Evolutionary conservation across 1,140 invertebrate species (phyloP).

Genomic region (Zaprionus gabonicus): DNA sequence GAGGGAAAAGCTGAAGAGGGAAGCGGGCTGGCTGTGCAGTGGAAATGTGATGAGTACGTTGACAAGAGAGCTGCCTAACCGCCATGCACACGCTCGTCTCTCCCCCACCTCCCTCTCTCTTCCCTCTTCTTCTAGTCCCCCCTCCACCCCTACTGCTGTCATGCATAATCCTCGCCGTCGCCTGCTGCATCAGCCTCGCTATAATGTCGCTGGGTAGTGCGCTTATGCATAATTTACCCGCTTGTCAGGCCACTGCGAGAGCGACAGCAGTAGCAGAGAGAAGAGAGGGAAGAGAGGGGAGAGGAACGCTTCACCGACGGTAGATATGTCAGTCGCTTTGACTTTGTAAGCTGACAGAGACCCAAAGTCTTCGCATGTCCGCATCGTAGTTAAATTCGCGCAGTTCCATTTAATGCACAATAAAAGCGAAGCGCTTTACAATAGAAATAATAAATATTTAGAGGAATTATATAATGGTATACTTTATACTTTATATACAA

Average conservation of each 20-base stretch:
- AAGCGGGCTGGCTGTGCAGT: slow-evolving; percentile 6
- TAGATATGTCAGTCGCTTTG: slow-evolving; percentile 38
- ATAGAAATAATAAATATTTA: neutral
- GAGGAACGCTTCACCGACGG: neutral
- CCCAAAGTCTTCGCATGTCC: slow-evolving; percentile 13
- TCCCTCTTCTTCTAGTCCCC: neutral
- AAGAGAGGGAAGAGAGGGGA: neutral
- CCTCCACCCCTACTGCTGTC: slow-evolving; percentile 23
- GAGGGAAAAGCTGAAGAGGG: slow-evolving; percentile 2
- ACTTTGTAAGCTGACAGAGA: slow-evolving; percentile 45
- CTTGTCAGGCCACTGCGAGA: slow-evolving; percentile 58
- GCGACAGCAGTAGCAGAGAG: neutral
- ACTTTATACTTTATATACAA: no score
- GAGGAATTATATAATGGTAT: neutral
- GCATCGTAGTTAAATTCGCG: slow-evolving; percentile 15
- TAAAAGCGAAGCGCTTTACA: neutral
- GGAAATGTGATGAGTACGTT: slow-evolving; percentile 77
- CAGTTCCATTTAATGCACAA: neutral
- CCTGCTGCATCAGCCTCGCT: slow-evolving; percentile 76
- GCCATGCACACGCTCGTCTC: slow-evolving; percentile 1
- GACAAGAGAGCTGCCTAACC: slow-evolving; percentile 66
- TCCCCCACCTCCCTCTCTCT: neutral
- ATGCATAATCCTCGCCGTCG: slow-evolving; percentile 73
- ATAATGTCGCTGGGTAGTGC: slow-evolving; percentile 78
- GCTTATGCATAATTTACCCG: slow-evolving; percentile 82